Evolutionary conservation across 2,797 vertebrate genomes (phyloP), one percentile per base, ranked within the genome.

Genomic region (Xiphophorus birchmanni): DNA sequence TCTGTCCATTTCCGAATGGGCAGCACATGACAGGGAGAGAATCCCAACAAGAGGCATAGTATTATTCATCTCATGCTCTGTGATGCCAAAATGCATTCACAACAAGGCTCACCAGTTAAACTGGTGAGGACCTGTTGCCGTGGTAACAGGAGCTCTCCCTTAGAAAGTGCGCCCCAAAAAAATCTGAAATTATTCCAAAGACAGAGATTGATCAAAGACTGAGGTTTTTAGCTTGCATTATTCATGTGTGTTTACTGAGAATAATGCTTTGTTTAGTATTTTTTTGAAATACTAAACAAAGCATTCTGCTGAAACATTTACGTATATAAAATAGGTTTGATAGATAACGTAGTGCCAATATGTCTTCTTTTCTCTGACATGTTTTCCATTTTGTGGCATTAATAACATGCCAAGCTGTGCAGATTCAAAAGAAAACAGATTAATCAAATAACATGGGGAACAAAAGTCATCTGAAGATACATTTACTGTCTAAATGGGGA

Each of bases 111-210:
- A 65, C 35, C 29, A 29, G 29, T 75, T 63, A 74, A 73, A 75
- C 78, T 80, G 67, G 45, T 23, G 67, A 85, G 77, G 45, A 81
- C 37, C 40, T 54, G 90, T 93, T 87, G 80, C 87, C 54, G 1
- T 82, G 86, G 90, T 82, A 87, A 94, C 90, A 71, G 77, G 54
- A 80, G 50, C 73, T 79, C 69, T 76, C 86, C 29, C 32, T 29
- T 26, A 73, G 60, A 58, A 84, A 76, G 82, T 74, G 35, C 75
- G 52, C 4, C 74, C 74, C 79, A 84, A 83, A 82, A 76, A 82
- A 82, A 13, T 42, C 60, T 58, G 23, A 65, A 75, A 79, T 72
- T 65, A 40, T 73, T 81, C 77, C 44, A 75, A 23, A 26, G 40
- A 71, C 11, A 72, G 74, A 85, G 75, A 71, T 5, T 75, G 54